Percentiles rank a stretch among this genome's conserved stretches.
Conservation (phyloP, 2,797 vertebrate genomes). For the Pitangus sulphuratus region DNA sequence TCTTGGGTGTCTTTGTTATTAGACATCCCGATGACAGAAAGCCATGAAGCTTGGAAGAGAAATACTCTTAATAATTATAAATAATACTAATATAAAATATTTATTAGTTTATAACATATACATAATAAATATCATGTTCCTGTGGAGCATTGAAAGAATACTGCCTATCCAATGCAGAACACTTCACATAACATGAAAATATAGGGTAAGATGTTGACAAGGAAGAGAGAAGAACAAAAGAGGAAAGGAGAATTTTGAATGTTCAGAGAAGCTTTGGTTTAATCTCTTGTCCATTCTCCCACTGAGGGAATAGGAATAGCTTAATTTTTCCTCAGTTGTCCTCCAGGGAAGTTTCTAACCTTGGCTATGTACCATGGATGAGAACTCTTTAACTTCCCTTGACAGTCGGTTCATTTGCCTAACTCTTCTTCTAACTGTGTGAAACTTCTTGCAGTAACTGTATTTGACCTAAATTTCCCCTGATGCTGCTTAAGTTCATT, state of each 20-base stretch:
- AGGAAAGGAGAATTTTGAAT: neutral
- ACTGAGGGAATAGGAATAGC: neutral
- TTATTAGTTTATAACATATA: too few species aligned
- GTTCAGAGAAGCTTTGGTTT: conserved; percentile 1
- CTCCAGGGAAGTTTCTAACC: conserved; percentile 17
- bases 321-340: neutral
- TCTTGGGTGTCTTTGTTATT: neutral
- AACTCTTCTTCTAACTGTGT: neutral
- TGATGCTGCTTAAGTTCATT: conserved; percentile 57
- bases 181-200: neutral
- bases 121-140: neutral
- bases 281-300: neutral
- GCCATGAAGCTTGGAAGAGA: neutral
- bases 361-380: neutral
- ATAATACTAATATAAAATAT: neutral
- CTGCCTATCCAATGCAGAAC: neutral
- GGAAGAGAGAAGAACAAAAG: neutral
- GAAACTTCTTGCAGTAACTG: neutral
- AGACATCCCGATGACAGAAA: neutral
- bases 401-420: neutral
- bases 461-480: conserved; percentile 62
- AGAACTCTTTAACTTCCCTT: conserved; percentile 8
- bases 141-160: neutral
- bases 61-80: neutral
- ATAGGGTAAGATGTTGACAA: neutral